Percentiles rank a stretch among this genome's conserved stretches.
Conservation (phyloP, 1,140 invertebrate species). For the Pseudomyrmex gracilis region DNA sequence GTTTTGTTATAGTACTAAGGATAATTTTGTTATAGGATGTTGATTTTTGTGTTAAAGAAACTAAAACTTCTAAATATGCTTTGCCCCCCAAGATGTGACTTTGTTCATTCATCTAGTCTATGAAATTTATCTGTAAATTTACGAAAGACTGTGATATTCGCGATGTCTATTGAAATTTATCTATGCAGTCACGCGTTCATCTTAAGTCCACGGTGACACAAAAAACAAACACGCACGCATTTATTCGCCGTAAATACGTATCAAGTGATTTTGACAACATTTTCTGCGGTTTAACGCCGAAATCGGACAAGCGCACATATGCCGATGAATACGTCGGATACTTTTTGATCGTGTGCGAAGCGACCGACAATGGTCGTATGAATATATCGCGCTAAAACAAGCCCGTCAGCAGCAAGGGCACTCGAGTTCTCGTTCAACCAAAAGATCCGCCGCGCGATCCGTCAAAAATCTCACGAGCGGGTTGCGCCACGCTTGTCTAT, state of each 20-base stretch:
- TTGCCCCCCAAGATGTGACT: slow-evolving; percentile 1
- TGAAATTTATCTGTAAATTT: slow-evolving; percentile 3
- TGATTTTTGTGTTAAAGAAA: too few species aligned
- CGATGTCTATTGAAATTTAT: slow-evolving; percentile 24
- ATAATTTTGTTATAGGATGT: too few species aligned
- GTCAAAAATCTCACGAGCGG: slow-evolving; percentile 11
- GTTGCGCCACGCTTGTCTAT: slow-evolving; percentile 40
- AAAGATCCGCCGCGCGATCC: neutral
- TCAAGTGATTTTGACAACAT: neutral
- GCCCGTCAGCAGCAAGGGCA: neutral
- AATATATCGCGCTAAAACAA: neutral
- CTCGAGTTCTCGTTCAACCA: neutral
- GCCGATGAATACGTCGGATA: neutral
- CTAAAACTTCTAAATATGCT: too few species aligned
- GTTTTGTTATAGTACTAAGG: too few species aligned
- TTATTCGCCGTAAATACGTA: neutral
- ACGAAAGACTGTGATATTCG: neutral
- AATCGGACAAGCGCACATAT: slow-evolving; percentile 2
- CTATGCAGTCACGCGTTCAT: slow-evolving; percentile 62
- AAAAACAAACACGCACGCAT: slow-evolving; percentile 1
- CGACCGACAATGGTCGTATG: neutral
- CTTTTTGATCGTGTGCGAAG: neutral
- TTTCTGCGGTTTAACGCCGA: neutral
- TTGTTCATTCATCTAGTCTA: neutral
- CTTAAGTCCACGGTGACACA: slow-evolving; percentile 21